Conservation (phyloP, 2,113 vertebrate genomes). For the Thamnaconus septentrionalis region DNA sequence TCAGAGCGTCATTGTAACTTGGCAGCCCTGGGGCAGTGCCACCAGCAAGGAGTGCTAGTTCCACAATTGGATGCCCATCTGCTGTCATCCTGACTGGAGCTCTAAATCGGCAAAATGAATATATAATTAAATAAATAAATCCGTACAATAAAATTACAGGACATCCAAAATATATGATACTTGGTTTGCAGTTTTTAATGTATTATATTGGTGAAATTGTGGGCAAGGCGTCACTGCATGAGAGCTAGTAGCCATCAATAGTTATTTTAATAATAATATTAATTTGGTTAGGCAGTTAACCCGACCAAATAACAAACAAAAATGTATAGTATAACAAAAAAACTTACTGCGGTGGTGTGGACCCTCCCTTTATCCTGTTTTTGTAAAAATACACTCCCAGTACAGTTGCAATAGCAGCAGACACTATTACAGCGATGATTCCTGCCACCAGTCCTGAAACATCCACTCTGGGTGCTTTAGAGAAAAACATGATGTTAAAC, state of each 20-base stretch:
- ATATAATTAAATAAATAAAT: no score
- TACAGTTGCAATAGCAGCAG: slow-evolving; percentile 54
- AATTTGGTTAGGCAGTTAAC: no score
- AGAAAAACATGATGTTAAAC: slow-evolving; percentile 10
- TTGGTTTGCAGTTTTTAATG: neutral
- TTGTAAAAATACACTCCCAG: slow-evolving; percentile 75
- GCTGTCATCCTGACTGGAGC: slow-evolving; percentile 59
- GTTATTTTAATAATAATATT: no score
- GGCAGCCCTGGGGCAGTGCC: slow-evolving; percentile 76
- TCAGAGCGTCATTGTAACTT: slow-evolving; percentile 83
- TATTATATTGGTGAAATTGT: no score
- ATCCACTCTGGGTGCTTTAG: slow-evolving; percentile 57
- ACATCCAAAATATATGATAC: no score
- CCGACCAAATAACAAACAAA: no score
- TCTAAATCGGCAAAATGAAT: slow-evolving; percentile 35
- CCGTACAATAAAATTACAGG: no score
- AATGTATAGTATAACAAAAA: neutral
- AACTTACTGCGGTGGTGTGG: slow-evolving; percentile 43
- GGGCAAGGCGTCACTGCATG: no score
- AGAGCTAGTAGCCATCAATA: no score
- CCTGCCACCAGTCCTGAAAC: slow-evolving; percentile 71
- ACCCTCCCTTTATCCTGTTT: slow-evolving; percentile 46
- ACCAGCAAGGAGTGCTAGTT: slow-evolving; percentile 60
- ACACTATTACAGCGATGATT: slow-evolving; percentile 55
- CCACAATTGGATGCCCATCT: slow-evolving; percentile 51